These are phyloP conservation scores for Drosophila pegasa DNA, from an alignment of 2,888 invertebrate species.

Conservation along the genomic window DNA sequence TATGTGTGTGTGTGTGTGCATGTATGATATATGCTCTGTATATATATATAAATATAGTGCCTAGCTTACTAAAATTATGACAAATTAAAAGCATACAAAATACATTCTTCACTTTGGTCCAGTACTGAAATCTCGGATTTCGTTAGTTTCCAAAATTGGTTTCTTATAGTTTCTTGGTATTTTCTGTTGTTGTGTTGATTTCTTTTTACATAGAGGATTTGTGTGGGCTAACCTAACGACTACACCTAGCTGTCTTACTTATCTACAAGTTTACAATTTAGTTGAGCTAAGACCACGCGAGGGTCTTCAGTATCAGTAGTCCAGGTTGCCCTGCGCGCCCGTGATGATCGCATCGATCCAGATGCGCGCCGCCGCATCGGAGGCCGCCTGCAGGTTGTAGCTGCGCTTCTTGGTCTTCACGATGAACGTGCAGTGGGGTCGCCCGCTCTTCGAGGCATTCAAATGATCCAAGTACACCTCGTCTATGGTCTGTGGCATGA, in stretches of 20 bases:
- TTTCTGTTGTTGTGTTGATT: slow-evolving; percentile 5
- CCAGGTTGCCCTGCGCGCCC: slow-evolving; percentile 85
- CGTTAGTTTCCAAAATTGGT: slow-evolving; percentile 66
- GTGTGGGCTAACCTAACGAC: slow-evolving; percentile 30
- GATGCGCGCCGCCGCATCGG: slow-evolving; percentile 96
- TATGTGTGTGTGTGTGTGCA: not conserved
- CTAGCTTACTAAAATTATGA: slow-evolving; percentile 49
- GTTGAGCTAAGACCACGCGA: slow-evolving; percentile 43
- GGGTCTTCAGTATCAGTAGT: slow-evolving; percentile 75
- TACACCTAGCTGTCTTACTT: slow-evolving; percentile 41
- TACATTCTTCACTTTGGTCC: slow-evolving; percentile 78
- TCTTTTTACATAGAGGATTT: slow-evolving; percentile 25
- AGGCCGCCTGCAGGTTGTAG: slow-evolving; percentile 96
- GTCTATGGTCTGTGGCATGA: slow-evolving; percentile 95
- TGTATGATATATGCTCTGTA: slow-evolving; percentile 21
- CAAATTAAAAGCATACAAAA: slow-evolving; percentile 64
- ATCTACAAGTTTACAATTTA: slow-evolving; percentile 42
- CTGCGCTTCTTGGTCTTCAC: slow-evolving; percentile 96
- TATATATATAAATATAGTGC: slow-evolving; percentile 36
- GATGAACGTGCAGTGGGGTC: slow-evolving; percentile 96
- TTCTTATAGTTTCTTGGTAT: slow-evolving; percentile 36
- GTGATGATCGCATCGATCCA: slow-evolving; percentile 93
- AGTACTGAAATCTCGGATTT: slow-evolving; percentile 79
- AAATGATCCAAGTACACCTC: slow-evolving; percentile 98
- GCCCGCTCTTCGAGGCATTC: slow-evolving; percentile 95